Evolutionary conservation across 2,797 vertebrate genomes (phyloP), one percentile per base, ranked within the genome.

Genomic region (Setipinna tenuifilis): DNA sequence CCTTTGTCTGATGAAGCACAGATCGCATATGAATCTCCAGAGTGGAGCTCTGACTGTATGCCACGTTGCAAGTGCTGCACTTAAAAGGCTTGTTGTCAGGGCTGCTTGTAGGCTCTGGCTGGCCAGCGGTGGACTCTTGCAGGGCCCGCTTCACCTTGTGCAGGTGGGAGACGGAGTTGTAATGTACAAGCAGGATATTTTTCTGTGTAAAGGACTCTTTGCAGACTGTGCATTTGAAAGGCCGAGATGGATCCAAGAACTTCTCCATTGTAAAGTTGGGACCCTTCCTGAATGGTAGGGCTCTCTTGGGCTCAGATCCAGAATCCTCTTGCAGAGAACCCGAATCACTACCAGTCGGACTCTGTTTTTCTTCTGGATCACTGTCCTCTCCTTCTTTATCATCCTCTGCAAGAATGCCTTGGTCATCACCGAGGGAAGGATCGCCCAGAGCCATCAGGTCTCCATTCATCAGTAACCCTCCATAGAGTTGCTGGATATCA

Each of bases 241-340:
- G 98, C 86, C 98, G 97, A 91, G 98, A 99, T 0, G 98, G 98
- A 93, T 99, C 98, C 86, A 99, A 93, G 88, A 99, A 99, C 91
- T 99, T 99, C 90, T 99, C 98, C 98, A 99, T 98, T 2, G 98
- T 99, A 91, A 99, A 99, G 92, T 99, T 99, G 83, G 98, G 98
- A 81, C 98, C 98, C 90, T 99, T 99, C 88, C 98, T 96, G 93
- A 99, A 99, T 83, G 98, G 98, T 85, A 99, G 96, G 31, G 98
- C 98, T 90, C 98, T 95, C 93, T 99, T 99, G 0, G 98, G 98
- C 95, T 99, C 98, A 75, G 96, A 98, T 92, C 98, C 98, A 59
- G 96, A 98, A 93, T 99, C 98, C 91, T 99, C 98, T 89, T 95
- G 97, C 87, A 99, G 91, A 0, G 98, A 99, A 46, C 98, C 98